Base-by-base conservation (phyloP, 2,113 vertebrate genomes). In the Larimichthys polyactis region DNA sequence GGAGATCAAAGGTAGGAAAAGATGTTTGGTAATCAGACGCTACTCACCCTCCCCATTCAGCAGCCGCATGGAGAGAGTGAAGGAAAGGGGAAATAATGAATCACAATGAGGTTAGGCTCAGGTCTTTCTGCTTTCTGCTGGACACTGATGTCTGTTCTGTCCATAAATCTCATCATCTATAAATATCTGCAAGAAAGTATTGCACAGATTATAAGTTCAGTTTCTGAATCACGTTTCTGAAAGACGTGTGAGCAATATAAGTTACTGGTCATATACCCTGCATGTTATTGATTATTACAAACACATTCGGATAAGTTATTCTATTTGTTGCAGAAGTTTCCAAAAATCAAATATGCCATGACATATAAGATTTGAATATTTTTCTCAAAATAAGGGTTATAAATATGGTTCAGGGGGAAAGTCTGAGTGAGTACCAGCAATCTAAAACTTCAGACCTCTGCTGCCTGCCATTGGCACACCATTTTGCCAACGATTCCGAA, bases 1-100 rank as follows among this genome's bases (percentile, higher is more conserved):
- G 91, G 83, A 94, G 89, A 94, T 93, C 95, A 93, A 95, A 95
- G 95, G 95, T 95, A 94, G 52, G 90, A 81, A 79, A 88, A 82
- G 68, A 89, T 89, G 90, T 91, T 84, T 88, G 75, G 79, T 87
- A 91, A 92, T 93, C 89, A 91, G 83, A 71, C 43, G 68, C 84
- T 75, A 81, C 82, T 91, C 86, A 81, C 79, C 75, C 75, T 79
- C 66, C 58, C 69, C 63, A 11, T 84, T 79, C 83, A 84, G 52
- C 91, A 62, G 75, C 54, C 22, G 27, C 20, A 14, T 8, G 27
- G 48, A 57, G 58, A 75, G 82, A 59, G 58, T 15, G 76, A 77
- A 59, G 40, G 71, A 40, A 43, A 64, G 52, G 49, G 64, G 29
- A 88, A 88, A 68, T 79, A 59, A 68, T 85, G 75, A 89, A 84